Evolutionary conservation across 2,888 invertebrate genomes (phyloP), one percentile per base, ranked within the genome.

Genomic region (Nudaria mundana): DNA sequence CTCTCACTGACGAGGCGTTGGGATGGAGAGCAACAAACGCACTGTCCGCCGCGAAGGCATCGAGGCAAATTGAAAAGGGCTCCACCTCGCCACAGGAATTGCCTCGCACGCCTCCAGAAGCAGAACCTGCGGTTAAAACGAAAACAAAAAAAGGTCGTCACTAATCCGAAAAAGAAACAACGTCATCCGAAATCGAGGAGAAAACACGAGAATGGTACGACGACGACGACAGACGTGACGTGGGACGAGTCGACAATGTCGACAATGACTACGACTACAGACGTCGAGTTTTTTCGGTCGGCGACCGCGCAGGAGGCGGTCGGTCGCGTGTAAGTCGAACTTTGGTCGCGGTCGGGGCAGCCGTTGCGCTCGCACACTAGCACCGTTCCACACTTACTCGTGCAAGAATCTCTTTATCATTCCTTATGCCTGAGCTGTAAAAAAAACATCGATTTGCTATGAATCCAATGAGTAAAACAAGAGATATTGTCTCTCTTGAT

Each of bases 231-330:
- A 61, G 82, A 83, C 58, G 71, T 78, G 54, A 79, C 80, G 62
- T 86, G 87, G 77, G 87, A 89, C 63, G 86, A 86, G 67, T 88
- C 90, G 60, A 88, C 87, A 34, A 87, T 89, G 73, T 85, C 87
- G 45, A 86, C 86, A 8, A 81, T 85, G 81, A 86, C 84, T 36
- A 89, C 90, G 72, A 91, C 65, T 76, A 90, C 76, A 48, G 85
- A 77, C 72, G 81, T 78, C 48, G 90, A 89, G 89, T 90, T 90
- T 85, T 90, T 90, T 81, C 89, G 90, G 72, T 83, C 89, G 66
- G 86, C 86, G 79, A 85, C 85, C 81, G 87, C 86, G 81, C 90
- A 81, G 81, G 88, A 89, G 84, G 85, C 84, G 83, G 83, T 77
- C 83, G 81, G 76, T 58, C 89, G 83, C 76, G 83, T 83, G 81